A percentile compares a stretch with the other conserved stretches of the same genome.
These are phyloP conservation scores for Sipha maydis DNA, from an alignment of 2,888 invertebrate species.

Conservation along the genomic window DNA sequence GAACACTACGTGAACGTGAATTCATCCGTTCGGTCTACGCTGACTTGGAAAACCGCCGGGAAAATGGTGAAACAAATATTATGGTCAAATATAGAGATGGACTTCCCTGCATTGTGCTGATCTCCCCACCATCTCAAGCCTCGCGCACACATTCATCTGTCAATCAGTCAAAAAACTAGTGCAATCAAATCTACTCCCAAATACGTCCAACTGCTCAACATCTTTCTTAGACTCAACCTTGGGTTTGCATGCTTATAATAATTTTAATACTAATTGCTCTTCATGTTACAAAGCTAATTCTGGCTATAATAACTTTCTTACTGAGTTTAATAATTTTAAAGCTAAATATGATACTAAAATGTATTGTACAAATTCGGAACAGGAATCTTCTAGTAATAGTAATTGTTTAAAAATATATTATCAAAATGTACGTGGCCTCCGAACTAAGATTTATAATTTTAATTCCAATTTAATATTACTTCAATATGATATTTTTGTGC, in stretches of 20 bases:
- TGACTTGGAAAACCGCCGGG: slow-evolving; percentile 11
- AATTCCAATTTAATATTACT: slow-evolving; percentile 24
- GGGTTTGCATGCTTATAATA: slow-evolving; percentile 7
- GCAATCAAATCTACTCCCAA: no score
- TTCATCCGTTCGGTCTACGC: slow-evolving; percentile 24
- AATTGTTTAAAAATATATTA: slow-evolving; percentile 56
- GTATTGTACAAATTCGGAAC: background rate
- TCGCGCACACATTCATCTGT: background rate
- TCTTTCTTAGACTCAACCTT: background rate
- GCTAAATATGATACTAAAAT: background rate
- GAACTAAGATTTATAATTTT: slow-evolving; percentile 21
- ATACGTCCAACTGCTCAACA: no score
- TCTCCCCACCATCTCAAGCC: background rate
- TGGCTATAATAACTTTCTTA: background rate
- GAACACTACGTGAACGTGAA: slow-evolving; percentile 13
- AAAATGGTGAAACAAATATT: slow-evolving; percentile 5
- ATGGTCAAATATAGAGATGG: slow-evolving; percentile 13
- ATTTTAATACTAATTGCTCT: slow-evolving; percentile 7
- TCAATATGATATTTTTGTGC: slow-evolving; percentile 26
- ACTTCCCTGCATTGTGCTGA: slow-evolving; percentile 7
- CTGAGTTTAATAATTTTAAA: slow-evolving; percentile 26
- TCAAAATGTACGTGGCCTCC: slow-evolving; percentile 27
- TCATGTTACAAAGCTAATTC: slow-evolving; percentile 5
- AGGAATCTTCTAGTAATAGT: slow-evolving; percentile 21
- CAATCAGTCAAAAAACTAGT: background rate